Conservation (phyloP, 2,113 vertebrate genomes). For the Lasiurus cinereus region DNA sequence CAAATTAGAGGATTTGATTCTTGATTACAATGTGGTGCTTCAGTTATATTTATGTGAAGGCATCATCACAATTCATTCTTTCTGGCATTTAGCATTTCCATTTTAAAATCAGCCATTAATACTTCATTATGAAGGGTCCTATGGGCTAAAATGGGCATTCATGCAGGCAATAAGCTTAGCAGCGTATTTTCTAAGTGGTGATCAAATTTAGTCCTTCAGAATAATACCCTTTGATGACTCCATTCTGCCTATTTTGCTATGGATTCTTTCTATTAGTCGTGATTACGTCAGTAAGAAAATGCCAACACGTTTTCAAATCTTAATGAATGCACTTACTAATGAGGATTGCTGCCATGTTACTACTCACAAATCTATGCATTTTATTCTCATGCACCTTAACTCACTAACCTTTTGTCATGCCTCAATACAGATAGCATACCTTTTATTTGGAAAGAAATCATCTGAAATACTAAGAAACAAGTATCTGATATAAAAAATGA, state of each 20-base stretch:
- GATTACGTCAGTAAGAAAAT: slow-evolving; percentile 61
- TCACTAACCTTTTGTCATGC: not conserved
- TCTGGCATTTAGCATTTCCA: slow-evolving; percentile 73
- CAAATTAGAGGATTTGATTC: not conserved
- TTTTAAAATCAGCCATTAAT: slow-evolving; percentile 74
- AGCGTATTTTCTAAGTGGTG: slow-evolving; percentile 67
- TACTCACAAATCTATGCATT: not conserved
- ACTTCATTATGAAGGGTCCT: slow-evolving; percentile 61
- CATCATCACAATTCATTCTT: slow-evolving; percentile 54
- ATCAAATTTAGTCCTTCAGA: slow-evolving; percentile 65
- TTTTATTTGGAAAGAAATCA: slow-evolving; percentile 29
- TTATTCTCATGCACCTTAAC: not conserved
- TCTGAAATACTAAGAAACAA: not conserved
- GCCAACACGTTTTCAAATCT: slow-evolving; percentile 39
- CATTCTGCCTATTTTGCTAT: slow-evolving; percentile 60
- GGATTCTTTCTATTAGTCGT: slow-evolving; percentile 62
- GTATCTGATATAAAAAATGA: not conserved
- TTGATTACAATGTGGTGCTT: not conserved
- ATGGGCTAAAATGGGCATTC: slow-evolving; percentile 72
- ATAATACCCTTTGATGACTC: slow-evolving; percentile 56
- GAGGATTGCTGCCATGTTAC: not conserved
- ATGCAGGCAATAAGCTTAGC: slow-evolving; percentile 60
- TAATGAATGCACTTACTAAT: slow-evolving; percentile 35
- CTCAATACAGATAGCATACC: not conserved
- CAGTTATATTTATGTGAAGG: slow-evolving; percentile 44